Conservation (phyloP, 1,140 invertebrate species). For the Caenorhabditis briggsae region DNA sequence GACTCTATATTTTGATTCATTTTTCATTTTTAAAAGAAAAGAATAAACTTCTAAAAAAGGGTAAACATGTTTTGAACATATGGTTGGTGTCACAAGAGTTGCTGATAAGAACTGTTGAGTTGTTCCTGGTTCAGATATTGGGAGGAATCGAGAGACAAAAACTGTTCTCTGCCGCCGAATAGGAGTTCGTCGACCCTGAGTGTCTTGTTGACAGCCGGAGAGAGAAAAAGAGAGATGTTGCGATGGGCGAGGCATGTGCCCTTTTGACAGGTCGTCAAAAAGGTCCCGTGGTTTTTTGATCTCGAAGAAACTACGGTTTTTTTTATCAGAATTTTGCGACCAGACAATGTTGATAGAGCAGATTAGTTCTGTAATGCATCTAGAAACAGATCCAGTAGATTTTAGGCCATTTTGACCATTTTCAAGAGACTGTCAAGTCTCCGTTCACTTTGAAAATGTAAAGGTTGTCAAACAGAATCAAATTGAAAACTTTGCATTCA, state of each 20-base stretch:
- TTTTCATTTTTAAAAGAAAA: neutral
- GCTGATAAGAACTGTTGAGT: neutral
- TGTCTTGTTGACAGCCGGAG: neutral
- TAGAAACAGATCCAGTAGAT: no score
- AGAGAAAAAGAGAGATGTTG: no score
- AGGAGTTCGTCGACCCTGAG: conserved; percentile 8
- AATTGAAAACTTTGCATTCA: no score
- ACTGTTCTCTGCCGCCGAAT: conserved; percentile 7
- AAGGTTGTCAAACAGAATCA: no score
- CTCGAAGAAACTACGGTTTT: neutral
- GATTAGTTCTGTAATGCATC: no score
- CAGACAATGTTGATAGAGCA: no score
- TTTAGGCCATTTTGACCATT: no score
- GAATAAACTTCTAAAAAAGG: neutral
- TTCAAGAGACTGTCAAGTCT: no score
- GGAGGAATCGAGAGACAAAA: neutral
- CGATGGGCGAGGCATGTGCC: neutral
- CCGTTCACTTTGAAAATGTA: no score
- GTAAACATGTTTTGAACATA: neutral
- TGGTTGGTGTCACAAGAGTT: conserved; percentile 17
- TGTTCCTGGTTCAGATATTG: neutral
- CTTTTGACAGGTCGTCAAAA: conserved; percentile 36
- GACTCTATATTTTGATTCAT: neutral
- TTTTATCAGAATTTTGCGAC: no score
- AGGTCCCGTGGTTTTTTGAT: conserved; percentile 38